Base-by-base conservation (phyloP, 2,113 vertebrate genomes). In the Brachionichthys hirsutus region DNA sequence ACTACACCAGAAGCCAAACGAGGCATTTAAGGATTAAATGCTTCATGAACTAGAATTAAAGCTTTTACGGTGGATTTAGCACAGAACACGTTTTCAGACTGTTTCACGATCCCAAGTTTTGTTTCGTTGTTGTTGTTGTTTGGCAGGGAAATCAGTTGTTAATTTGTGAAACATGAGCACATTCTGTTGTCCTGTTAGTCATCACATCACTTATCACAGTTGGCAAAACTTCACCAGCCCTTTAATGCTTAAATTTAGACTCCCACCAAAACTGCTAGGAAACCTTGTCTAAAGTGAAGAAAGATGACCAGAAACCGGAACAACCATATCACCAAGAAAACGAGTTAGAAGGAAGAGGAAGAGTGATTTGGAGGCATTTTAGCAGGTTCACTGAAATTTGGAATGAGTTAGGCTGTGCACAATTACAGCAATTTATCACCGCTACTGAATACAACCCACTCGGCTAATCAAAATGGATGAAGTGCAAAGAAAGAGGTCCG, bases 371-470 rank as follows among this genome's bases (percentile, higher is more conserved):
- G 46, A 75, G 53, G 60, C 63, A 42, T 42, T 80, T 77, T n/a
- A n/a, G n/a, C n/a, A n/a, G n/a, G n/a, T n/a, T 82, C 16, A 34
- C 59, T 62, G 22, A 82, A 77, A 79, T 70, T 70, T 67, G 54
- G 54, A 65, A 82, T 86, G 81, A 76, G 84, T 85, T 82, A 89
- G 36, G 24, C 51, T 72, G 60, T 72, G 63, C 83, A 78, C 88
- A 89, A 87, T 65, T 52, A 86, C 38, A 69, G 83, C 72, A 85
- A 91, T 91, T 89, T 84, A 91, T 91, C 87, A 88, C 62, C 40
- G 85, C 89, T 90, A 87, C 89, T 40, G 84, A 86, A 86, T 69
- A 54, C 69, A 82, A 78, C 76, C 73, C 69, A 61, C 80, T 81
- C 54, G 40, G 81, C 88, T 83, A 87, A 89, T 89, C 84, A 78